Base-by-base conservation (phyloP, 92 coral and sea anemone genomes). In the Porites cylindrica region DNA sequence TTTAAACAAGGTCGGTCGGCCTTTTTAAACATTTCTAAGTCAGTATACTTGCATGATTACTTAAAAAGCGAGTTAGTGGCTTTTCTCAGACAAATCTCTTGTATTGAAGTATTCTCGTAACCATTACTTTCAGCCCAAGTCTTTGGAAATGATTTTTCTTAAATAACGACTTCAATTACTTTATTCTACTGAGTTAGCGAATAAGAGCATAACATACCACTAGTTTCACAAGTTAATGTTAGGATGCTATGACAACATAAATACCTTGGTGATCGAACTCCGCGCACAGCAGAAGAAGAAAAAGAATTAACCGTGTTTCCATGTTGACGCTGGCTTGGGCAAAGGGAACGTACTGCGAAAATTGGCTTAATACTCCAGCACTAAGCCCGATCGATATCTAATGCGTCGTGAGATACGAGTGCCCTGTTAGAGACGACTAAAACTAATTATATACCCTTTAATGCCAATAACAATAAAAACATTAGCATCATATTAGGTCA, bases 251-350 rank as follows among this genome's bases (percentile, higher is more conserved):
- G 20, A 53, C 51, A 24, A 81, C 52, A 53, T 20, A 71, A 17
- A 60, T 83, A 83, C 87, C 87, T 83, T 73, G 72, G 73, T 50
- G 52, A 83, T 61, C 26, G 4, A 83, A 52, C 65, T 74, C 60
- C 10, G 12, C 10, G 73, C 56, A 10, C 14, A 65, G 21, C 5
- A 83, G 18, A 62, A 83, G 20, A 6, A 64, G 51, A n/a, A 38
- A 14, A 24, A 62, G 20, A 17, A 9, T 38, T 38, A 38, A 43
- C 56, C 58, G 20, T 5, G 50, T 21, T 58, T 8, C 78, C 78
- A 71, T 82, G 23, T 9, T n/a, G 60, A 17, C 13, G 52, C 64
- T 52, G 75, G 63, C 64, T n/a, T 19, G 52, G 17, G 6, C 11
- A 16, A 19, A 21, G 20, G 9, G 5, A 9, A 52, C 6, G 10